Evolutionary conservation across 1,140 invertebrate species (phyloP), one percentile per base, ranked within the genome.

Genomic region (Drosophila busckii): DNA sequence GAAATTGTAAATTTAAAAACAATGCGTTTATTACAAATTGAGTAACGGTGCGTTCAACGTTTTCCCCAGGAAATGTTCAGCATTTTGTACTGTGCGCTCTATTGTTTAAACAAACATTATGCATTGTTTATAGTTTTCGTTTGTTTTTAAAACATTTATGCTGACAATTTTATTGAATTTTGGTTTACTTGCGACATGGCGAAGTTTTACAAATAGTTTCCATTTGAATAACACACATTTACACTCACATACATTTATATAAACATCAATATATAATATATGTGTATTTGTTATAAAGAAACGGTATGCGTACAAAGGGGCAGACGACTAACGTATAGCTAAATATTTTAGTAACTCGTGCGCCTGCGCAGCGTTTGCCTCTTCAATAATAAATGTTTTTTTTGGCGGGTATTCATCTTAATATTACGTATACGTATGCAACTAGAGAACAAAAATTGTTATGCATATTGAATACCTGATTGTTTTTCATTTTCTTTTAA

Each of bases 301-400:
- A n/a, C n/a, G n/a, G n/a, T n/a, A n/a, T n/a, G n/a, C n/a, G n/a
- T n/a, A n/a, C n/a, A n/a, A n/a, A n/a, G n/a, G n/a, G n/a, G n/a
- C n/a, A n/a, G n/a, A n/a, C n/a, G n/a, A n/a, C n/a, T n/a, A n/a
- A n/a, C n/a, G n/a, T n/a, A n/a, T n/a, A n/a, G n/a, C n/a, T n/a
- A n/a, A n/a, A n/a, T n/a, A n/a, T n/a, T n/a, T n/a, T n/a, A n/a
- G n/a, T n/a, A 63, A 60, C 53, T 67, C 70, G 70, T 80, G 75
- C 69, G 75, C 75, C 73, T 82, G 73, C 68, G 68, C 69, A 80
- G 53, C 71, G 71, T 50, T n/a, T 70, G 62, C 62, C 61, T 73
- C 41, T 60, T 54, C 49, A 59, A 73, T 60, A 37, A 41, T 63
- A 63, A 34, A 52, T 62, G 22, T 45, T 19, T 40, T 26, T 25